A percentile compares a stretch with the other conserved stretches of the same genome.
Conservation (phyloP, 2,888 invertebrate genomes). For the Artemia sinica region DNA sequence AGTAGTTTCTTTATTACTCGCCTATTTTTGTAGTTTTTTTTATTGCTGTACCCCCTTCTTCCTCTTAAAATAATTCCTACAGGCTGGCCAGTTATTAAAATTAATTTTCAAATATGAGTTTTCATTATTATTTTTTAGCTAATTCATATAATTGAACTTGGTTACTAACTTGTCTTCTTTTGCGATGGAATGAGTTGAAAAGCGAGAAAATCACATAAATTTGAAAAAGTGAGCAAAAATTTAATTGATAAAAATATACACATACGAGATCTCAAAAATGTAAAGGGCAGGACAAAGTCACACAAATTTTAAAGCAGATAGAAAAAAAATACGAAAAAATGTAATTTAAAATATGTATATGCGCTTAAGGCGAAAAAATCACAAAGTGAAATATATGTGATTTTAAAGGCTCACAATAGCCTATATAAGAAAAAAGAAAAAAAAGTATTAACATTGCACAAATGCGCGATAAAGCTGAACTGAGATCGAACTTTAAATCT, state of each 20-base stretch:
- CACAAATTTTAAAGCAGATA: neutral
- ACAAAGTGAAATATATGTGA: constrained; percentile 10
- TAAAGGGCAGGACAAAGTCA: constrained; percentile 5
- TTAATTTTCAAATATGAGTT: no score
- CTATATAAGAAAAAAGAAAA: neutral
- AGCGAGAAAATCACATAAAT: constrained; percentile 11
- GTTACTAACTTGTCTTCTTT: neutral
- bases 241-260: neutral
- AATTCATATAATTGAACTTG: neutral
- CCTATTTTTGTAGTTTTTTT: no score
- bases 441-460: neutral
- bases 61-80: no score
- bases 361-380: constrained; percentile 14
- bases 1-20: no score
- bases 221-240: constrained; percentile 13
- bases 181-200: neutral
- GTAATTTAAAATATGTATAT: constrained; percentile 7
- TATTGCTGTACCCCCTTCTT: no score
- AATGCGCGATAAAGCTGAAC: neutral
- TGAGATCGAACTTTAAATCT: neutral
- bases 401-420: constrained; percentile 12
- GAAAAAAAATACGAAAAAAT: constrained; percentile 9
- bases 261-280: constrained; percentile 13
- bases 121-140: neutral
- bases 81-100: no score